A percentile compares a stretch with the other conserved stretches of the same genome.
Evolutionary conservation across 2,113 vertebrate genomes (phyloP).

Genomic region (Cololabis saira): DNA sequence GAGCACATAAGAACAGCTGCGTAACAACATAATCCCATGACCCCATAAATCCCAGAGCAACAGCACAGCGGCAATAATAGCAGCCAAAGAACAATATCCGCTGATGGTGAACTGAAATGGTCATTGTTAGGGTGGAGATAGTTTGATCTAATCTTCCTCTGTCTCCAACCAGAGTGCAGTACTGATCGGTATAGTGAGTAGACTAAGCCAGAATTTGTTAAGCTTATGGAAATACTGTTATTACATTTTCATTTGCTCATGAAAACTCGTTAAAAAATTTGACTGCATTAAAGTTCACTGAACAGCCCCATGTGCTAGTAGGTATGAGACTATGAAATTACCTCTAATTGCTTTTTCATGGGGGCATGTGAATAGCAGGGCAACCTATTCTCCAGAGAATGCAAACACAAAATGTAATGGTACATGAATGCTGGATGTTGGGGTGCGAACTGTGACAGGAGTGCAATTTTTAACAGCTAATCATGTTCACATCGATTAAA

Average conservation of each 20-base stretch:
- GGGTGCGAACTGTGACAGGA: conserved; percentile 20
- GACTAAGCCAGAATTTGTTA: conserved; percentile 26
- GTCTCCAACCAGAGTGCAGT: conserved; percentile 14
- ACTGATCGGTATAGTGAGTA: conserved; percentile 21
- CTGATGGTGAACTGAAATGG: conserved; percentile 14
- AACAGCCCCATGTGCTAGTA: conserved; percentile 34
- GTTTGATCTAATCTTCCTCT: conserved; percentile 34
- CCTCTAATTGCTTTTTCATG: conserved; percentile 65
- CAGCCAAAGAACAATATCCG: conserved; percentile 12
- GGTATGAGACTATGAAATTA: conserved; percentile 46
- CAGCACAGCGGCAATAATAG: conserved; percentile 4
- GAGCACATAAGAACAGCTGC: conserved; percentile 9
- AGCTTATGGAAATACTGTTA: conserved; percentile 61
- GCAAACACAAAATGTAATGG: conserved; percentile 32
- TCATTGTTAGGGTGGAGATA: conserved; percentile 20
- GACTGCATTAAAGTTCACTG: conserved; percentile 54
- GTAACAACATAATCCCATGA: conserved; percentile 33
- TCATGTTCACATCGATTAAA: conserved; percentile 7
- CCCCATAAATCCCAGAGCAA: conserved; percentile 1
- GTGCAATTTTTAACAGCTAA: conserved; percentile 9
- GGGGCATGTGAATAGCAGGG: conserved; percentile 22
- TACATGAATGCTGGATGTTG: conserved; percentile 28
- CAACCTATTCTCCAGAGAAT: conserved; percentile 27
- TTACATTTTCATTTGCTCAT: conserved; percentile 61
- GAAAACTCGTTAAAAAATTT: conserved; percentile 44